A percentile compares a stretch with the other conserved stretches of the same genome.
Evolutionary conservation across 2,888 invertebrate species (phyloP).

Genomic region (Coremacera marginata): DNA sequence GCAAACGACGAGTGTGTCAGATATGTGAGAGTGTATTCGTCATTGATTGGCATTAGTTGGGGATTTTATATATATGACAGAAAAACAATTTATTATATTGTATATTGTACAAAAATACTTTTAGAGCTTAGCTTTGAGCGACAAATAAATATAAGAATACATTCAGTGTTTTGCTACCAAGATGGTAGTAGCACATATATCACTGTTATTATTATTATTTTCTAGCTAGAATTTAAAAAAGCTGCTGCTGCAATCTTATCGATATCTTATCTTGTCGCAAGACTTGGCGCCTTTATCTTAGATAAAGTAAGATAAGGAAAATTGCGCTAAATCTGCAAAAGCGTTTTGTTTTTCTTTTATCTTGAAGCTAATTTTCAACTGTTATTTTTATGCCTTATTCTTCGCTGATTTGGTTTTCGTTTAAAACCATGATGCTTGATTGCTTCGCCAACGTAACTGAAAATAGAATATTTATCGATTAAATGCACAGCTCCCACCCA

Average conservation of each 20-base stretch:
- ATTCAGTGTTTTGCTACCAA: neutral
- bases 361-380: neutral
- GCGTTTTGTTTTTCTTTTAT: neutral
- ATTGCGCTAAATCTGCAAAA: neutral
- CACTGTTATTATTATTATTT: no score
- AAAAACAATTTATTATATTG: constrained; percentile 1
- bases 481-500: neutral
- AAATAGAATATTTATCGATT: constrained; percentile 27
- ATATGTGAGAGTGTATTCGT: neutral
- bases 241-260: neutral
- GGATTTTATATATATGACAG: neutral
- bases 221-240: neutral
- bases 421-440: no score
- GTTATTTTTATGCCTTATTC: neutral
- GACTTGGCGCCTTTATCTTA: neutral
- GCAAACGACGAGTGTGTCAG: no score
- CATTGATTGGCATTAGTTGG: constrained; percentile 23
- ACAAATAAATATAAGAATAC: neutral
- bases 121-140: neutral
- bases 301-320: neutral
- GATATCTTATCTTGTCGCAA: neutral
- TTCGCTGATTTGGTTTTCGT: no score
- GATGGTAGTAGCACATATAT: neutral
- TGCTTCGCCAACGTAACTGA: neutral
- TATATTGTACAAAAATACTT: neutral